Conservation (phyloP, 2,888 invertebrate species). For the Tetragnatha montana region DNA sequence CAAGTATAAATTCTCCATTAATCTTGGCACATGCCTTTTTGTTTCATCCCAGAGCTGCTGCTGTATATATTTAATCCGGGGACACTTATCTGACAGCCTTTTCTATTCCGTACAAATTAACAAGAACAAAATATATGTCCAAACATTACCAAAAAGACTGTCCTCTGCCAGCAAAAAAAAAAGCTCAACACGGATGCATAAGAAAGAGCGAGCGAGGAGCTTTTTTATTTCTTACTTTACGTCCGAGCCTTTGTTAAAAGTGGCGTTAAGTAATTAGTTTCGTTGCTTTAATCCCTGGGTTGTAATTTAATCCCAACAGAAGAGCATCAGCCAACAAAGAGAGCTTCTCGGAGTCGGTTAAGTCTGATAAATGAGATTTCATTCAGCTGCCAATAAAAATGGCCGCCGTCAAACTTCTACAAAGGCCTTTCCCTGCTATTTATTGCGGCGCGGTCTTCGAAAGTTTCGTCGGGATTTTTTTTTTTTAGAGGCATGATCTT, state of each 20-base stretch:
- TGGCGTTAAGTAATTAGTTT: slow-evolving; percentile 58
- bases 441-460: slow-evolving; percentile 13
- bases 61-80: neutral
- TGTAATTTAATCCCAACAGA: slow-evolving; percentile 56
- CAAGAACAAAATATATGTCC: neutral
- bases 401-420: slow-evolving; percentile 42
- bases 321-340: slow-evolving; percentile 27
- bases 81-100: neutral
- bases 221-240: slow-evolving; percentile 1
- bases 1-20: too few relatives aligned
- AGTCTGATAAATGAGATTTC: slow-evolving; percentile 55
- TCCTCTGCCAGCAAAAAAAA: neutral
- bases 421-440: slow-evolving; percentile 30
- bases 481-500: neutral
- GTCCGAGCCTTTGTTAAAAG: slow-evolving; percentile 41
- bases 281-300: slow-evolving; percentile 50
- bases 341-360: slow-evolving; percentile 13
- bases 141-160: slow-evolving; percentile 7
- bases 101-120: neutral
- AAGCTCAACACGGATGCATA: neutral
- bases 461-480: neutral
- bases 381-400: slow-evolving; percentile 62
- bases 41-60: neutral
- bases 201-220: neutral
- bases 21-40: neutral